phyloP scores from a whole-genome alignment of 2,888 invertebrate species.

The Molanna angustata region DNA sequence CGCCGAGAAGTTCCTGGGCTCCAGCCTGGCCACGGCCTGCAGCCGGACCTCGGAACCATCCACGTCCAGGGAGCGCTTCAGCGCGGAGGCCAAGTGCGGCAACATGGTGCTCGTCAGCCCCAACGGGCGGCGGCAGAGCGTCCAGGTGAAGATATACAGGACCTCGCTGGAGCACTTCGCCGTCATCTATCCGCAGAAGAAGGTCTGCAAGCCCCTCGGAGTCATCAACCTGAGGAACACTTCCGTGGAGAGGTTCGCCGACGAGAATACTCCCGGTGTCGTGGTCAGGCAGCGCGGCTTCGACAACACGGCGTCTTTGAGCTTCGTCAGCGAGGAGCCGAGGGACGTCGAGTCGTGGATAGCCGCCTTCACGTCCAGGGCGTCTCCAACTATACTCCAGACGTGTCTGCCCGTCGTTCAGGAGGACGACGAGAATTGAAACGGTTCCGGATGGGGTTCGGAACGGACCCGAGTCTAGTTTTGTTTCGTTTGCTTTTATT shows the following conservation, averaged over 20 bases:
- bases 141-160: slow-evolving; percentile 62
- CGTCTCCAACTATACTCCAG: slow-evolving; percentile 51
- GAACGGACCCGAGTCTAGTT: neutral
- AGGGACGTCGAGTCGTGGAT: slow-evolving; percentile 60
- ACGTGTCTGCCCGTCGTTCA: slow-evolving; percentile 59
- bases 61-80: slow-evolving; percentile 19
- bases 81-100: slow-evolving; percentile 59
- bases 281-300: slow-evolving; percentile 61
- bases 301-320: slow-evolving; percentile 59
- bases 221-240: slow-evolving; percentile 62
- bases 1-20: slow-evolving; percentile 26
- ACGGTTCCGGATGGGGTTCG: neutral
- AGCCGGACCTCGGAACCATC: slow-evolving; percentile 7
- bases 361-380: slow-evolving; percentile 53
- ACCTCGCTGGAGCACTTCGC: slow-evolving; percentile 65
- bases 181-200: slow-evolving; percentile 63
- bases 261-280: slow-evolving; percentile 47
- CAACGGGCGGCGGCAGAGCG: slow-evolving; percentile 57
- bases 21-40: slow-evolving; percentile 19
- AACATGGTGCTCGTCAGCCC: slow-evolving; percentile 58
- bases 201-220: slow-evolving; percentile 59
- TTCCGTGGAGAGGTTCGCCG: slow-evolving; percentile 52
- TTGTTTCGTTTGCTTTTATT: neutral
- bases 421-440: slow-evolving; percentile 54
- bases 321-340: slow-evolving; percentile 56